Base-by-base conservation (phyloP, 2,888 invertebrate genomes). In the Aphelenchoides bicaudatus region DNA sequence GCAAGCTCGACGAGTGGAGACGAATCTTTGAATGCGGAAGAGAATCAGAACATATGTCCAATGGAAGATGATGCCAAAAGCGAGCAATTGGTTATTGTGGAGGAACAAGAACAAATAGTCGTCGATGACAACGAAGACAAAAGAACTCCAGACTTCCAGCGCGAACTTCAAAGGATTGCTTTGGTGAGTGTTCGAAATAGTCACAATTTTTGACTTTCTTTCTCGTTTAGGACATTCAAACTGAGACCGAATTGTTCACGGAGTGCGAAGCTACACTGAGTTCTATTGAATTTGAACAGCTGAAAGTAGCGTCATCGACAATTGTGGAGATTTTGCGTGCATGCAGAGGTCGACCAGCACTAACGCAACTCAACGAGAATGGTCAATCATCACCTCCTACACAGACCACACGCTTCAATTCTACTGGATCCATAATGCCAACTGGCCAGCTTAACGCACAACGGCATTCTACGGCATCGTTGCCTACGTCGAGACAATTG, bases 141-240 rank as follows among this genome's bases (percentile, higher is more conserved):
- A 16, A 37, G 23, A 1, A 21, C 37, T 16, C 16, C 21, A 8
- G 52, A 51, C 6, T 38, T 25, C 28, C 31, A 51, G 23, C 37
- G 52, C 52, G 52, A 51, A 37, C 52, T 51, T 16, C 43, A 39
- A 13, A 21, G 52, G 34, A 37, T 51, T 10, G 52, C 52, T 13
- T 51, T 51, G 37, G 52, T 51, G 28, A 34, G 52, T 51, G 10
- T 1, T 21, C 10, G 6, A 19, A n/a, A n/a, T n/a, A n/a, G n/a
- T n/a, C n/a, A n/a, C n/a, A n/a, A n/a, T n/a, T n/a, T n/a, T n/a
- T n/a, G n/a, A n/a, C n/a, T n/a, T n/a, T n/a, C n/a, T n/a, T n/a
- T n/a, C n/a, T n/a, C n/a, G n/a, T 30, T 3, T 39, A 51, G 52
- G 52, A 51, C 37, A 31, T 51, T 29, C 52, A 51, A 51, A 51